These are phyloP conservation scores for Agrotis clavis DNA, from an alignment of 2,888 invertebrate species.

Conservation along the genomic window DNA sequence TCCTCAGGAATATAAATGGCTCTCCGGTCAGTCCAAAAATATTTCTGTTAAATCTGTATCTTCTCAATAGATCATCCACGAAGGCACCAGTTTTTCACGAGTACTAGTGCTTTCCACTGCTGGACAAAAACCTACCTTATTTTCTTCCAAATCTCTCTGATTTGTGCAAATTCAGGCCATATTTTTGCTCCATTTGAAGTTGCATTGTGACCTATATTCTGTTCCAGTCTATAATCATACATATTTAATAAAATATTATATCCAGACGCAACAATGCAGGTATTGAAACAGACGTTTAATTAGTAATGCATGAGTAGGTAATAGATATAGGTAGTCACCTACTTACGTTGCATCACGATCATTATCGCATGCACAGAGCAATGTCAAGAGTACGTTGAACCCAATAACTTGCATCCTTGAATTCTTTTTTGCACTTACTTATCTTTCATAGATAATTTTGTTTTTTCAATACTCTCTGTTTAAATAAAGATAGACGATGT, in stretches of 20 bases:
- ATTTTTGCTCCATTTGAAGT: too few relatives aligned
- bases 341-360: slow-evolving; percentile 77
- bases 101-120: too few relatives aligned
- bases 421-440: slow-evolving; percentile 79
- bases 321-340: slow-evolving; percentile 62
- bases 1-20: not conserved
- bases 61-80: not conserved
- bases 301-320: slow-evolving; percentile 55
- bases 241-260: slow-evolving; percentile 22
- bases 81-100: too few relatives aligned
- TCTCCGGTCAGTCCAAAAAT: not conserved
- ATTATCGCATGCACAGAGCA: slow-evolving; percentile 80
- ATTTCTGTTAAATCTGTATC: not conserved
- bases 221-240: not conserved
- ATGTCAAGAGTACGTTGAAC: slow-evolving; percentile 88
- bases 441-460: slow-evolving; percentile 80
- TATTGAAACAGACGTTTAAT: slow-evolving; percentile 46
- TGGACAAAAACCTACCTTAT: too few relatives aligned
- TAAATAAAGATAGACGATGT: slow-evolving; percentile 64
- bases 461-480: slow-evolving; percentile 69
- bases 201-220: slow-evolving; percentile 9
- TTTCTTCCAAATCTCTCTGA: too few relatives aligned
- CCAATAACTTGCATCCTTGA: slow-evolving; percentile 81
- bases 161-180: too few relatives aligned
- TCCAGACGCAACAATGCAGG: slow-evolving; percentile 33